Base-by-base conservation (phyloP, 2,888 invertebrate species). In the Deilephila porcellus region DNA sequence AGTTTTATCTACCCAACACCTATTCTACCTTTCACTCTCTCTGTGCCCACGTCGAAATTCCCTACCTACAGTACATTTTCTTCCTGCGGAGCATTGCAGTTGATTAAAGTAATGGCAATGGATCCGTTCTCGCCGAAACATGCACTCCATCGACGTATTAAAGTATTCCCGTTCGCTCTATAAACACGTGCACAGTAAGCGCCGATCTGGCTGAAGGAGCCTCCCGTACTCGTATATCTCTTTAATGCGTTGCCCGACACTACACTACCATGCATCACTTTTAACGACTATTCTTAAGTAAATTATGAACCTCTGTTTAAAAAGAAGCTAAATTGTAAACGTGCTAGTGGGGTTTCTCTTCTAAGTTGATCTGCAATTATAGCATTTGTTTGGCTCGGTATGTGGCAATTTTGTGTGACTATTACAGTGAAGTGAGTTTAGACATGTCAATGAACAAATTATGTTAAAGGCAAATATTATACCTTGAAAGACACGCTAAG, bases 211-310 rank as follows among this genome's bases (percentile, higher is more conserved):
- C 52, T 67, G 52, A 25, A 67, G 52, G 52, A 11, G 64, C 37
- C 8, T 45, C 20, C 2, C 56, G n/a, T 11, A 11, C 45, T 45
- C 67, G 45, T 67, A 67, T 52, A 67, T 67, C 67, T 67, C 67
- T 67, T 45, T 52, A 67, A 67, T 67, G 67, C 17, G 6, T 17
- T 52, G n/a, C 25, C 52, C 52, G 67, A 67, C 45, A 67, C 67
- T 45, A 1, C 25, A 67, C 25, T 52, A 52, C 52, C 25, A 17
- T 67, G 52, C 52, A 67, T 67, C 67, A 34, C 59, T 71, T 59
- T 70, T 70, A 70, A 70, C 64, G 64, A 45, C 64, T 64, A n/a
- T 37, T 64, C 45, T 64, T 32, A 70, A 70, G 52, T 67, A 67
- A 60, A 60, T 60, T 60, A 67, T 67, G 67, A 67, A 52, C 45